A percentile compares a stretch with the other conserved stretches of the same genome.
These are phyloP conservation scores for Mustelus asterias DNA, from an alignment of 2,113 vertebrate species.

Conservation along the genomic window DNA sequence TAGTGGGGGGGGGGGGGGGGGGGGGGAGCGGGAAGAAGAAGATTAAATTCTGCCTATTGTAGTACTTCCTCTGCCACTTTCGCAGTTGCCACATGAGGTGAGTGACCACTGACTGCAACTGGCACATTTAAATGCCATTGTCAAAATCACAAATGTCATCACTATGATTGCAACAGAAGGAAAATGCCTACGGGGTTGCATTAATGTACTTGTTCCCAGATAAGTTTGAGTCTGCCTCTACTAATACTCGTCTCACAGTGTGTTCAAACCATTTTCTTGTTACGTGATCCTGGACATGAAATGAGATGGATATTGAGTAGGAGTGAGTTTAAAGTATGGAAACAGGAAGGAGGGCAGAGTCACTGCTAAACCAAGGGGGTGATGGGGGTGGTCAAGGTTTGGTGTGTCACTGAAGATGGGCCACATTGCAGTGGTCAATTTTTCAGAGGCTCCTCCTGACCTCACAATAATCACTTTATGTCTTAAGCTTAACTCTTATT, in stretches of 20 bases:
- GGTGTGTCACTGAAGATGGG: not conserved
- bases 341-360: not conserved
- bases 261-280: not conserved
- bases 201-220: slow-evolving; percentile 31
- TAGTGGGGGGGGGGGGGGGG: too few relatives aligned
- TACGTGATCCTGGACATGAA: not conserved
- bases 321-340: not conserved
- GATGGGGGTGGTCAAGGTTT: too few relatives aligned
- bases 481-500: not conserved
- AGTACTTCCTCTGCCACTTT: not conserved
- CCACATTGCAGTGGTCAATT: not conserved
- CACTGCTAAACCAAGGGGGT: not conserved
- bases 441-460: not conserved
- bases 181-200: not conserved
- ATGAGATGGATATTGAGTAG: slow-evolving; percentile 13
- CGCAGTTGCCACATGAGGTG: not conserved
- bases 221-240: slow-evolving; percentile 14
- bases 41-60: not conserved
- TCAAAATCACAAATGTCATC: slow-evolving; percentile 17
- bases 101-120: slow-evolving; percentile 11
- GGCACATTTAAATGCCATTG: not conserved
- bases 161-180: not conserved
- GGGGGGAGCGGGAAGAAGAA: too few relatives aligned
- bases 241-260: not conserved
- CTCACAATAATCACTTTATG: not conserved